Evolutionary conservation across 2,113 vertebrate species (phyloP).

Genomic region (Pseudorasbora parva): DNA sequence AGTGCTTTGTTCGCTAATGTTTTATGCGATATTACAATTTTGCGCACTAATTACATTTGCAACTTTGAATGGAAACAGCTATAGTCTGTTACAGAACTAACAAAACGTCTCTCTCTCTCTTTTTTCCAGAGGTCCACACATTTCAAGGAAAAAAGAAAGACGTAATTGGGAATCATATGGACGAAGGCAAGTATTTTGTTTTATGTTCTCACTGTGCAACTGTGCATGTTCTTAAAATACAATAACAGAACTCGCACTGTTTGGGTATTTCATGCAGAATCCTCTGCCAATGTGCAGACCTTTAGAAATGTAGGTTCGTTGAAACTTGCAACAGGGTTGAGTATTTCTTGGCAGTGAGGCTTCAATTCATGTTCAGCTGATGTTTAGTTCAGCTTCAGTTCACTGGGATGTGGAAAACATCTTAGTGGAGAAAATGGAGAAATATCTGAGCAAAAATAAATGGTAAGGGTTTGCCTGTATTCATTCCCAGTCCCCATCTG

Average conservation of each 20-base stretch:
- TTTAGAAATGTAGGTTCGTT: neutral
- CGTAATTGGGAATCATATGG: conserved; percentile 84
- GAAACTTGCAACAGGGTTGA: neutral
- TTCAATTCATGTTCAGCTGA: neutral
- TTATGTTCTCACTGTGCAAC: conserved; percentile 3
- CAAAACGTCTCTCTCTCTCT: conserved; percentile 4
- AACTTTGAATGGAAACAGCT: too few species aligned
- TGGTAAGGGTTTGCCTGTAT: conserved; percentile 15
- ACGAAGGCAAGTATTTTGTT: conserved; percentile 75
- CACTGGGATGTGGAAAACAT: neutral
- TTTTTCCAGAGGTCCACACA: conserved; percentile 72
- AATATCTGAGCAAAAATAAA: neutral
- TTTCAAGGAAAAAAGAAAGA: conserved; percentile 80
- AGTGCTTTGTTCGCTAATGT: too few species aligned
- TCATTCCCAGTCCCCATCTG: conserved; percentile 23
- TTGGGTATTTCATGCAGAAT: neutral
- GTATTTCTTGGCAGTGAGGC: neutral
- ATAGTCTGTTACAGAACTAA: neutral
- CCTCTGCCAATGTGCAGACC: neutral
- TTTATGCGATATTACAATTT: too few species aligned
- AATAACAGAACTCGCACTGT: neutral
- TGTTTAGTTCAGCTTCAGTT: conserved; percentile 22
- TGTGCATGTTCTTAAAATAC: neutral
- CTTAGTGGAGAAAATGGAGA: neutral
- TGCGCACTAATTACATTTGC: too few species aligned